Conservation (phyloP, 2,888 invertebrate species). For the Pterobdella sp. region DNA sequence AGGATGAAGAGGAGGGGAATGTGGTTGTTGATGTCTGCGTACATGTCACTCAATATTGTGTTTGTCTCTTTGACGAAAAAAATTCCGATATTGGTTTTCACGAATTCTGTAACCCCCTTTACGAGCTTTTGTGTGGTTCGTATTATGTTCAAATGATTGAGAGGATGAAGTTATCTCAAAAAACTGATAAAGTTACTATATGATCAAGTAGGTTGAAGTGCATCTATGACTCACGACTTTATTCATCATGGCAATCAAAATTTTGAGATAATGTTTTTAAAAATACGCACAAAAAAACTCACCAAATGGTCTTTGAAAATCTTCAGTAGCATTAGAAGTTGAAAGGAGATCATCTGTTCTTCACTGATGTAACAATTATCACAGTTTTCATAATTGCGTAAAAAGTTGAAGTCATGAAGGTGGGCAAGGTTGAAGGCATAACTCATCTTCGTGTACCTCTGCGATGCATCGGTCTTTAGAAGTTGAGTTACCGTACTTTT, state of each 20-base stretch:
- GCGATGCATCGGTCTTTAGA: too few species aligned
- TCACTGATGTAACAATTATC: too few species aligned
- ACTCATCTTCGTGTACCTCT: too few species aligned
- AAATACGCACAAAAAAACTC: not conserved
- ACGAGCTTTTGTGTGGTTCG: constrained; percentile 57
- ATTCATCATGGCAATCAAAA: not conserved
- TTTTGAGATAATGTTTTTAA: constrained; percentile 1
- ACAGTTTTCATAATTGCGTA: too few species aligned
- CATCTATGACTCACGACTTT: not conserved
- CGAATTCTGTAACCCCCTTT: constrained; percentile 72
- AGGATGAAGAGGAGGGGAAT: constrained; percentile 78
- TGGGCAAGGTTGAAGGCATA: too few species aligned
- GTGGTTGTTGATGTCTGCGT: constrained; percentile 49
- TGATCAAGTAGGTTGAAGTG: too few species aligned
- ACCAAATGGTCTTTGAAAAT: constrained; percentile 68
- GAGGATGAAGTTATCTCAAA: not conserved
- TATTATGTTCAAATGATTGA: too few species aligned
- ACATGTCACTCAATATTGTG: constrained; percentile 57
- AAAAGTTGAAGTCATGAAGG: too few species aligned
- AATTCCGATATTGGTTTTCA: constrained; percentile 66
- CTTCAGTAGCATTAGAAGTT: constrained; percentile 73
- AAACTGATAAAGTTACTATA: too few species aligned
- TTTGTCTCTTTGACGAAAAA: constrained; percentile 75
- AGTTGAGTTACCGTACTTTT: too few species aligned
- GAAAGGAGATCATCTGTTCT: constrained; percentile 59